phyloP scores from a whole-genome alignment of 2,888 invertebrate species.

The Cataglyphis rosenhaueri region DNA sequence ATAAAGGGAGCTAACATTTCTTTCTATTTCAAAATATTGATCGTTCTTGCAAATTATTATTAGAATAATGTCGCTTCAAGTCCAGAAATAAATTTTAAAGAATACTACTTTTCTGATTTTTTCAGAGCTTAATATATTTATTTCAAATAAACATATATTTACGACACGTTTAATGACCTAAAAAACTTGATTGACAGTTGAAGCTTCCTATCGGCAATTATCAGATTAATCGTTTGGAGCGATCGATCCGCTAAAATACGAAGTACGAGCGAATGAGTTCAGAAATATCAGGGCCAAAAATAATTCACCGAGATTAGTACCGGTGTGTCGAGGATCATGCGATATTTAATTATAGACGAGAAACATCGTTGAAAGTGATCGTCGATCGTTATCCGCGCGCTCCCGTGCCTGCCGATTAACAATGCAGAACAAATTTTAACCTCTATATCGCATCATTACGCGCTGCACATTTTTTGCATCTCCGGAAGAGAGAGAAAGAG shows the following conservation, averaged over 20 bases:
- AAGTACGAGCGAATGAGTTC: constrained; percentile 21
- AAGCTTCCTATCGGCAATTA: constrained; percentile 1
- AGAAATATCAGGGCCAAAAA: constrained; percentile 29
- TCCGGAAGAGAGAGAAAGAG: not conserved
- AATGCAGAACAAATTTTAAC: constrained; percentile 41
- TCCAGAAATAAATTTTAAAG: not conserved
- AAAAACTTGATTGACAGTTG: not conserved
- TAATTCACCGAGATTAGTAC: constrained; percentile 32
- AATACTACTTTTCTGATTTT: not conserved
- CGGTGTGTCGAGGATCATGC: constrained; percentile 2
- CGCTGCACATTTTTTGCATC: not conserved
- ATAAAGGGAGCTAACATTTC: not conserved
- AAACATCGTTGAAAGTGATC: constrained; percentile 13
- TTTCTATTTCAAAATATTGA: not conserved
- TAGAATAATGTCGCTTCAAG: not conserved
- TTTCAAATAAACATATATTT: not conserved
- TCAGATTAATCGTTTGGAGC: not conserved
- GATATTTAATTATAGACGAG: constrained; percentile 49
- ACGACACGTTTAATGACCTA: not conserved
- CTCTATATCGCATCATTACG: constrained; percentile 21
- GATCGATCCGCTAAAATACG: constrained; percentile 20
- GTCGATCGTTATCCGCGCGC: constrained; percentile 14
- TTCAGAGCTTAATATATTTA: not conserved
- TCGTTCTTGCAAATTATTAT: constrained; percentile 4
- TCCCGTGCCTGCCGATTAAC: constrained; percentile 1